phyloP scores from a whole-genome alignment of 2,888 invertebrate species.

The Melanostoma scalare region DNA sequence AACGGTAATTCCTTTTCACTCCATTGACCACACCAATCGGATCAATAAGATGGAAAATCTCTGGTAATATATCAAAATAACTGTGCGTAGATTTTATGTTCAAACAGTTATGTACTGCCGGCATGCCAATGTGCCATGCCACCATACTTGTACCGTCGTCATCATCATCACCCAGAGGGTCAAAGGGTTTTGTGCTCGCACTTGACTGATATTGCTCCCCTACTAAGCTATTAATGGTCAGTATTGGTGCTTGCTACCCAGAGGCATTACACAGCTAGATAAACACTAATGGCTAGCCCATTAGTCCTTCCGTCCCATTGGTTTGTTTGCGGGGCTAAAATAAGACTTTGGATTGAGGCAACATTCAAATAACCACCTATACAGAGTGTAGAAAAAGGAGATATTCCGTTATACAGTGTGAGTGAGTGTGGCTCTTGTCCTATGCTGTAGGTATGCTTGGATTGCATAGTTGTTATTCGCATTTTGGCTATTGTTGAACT shows the following conservation, averaged over 20 bases:
- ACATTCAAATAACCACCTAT: conserved; percentile 34
- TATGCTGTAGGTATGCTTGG: background rate
- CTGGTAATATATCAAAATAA: conserved; percentile 81
- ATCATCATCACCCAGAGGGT: conserved; percentile 19
- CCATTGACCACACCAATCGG: conserved; percentile 76
- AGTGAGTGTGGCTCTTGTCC: background rate
- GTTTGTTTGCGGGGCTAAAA: conserved; percentile 49
- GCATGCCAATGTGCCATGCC: conserved; percentile 2
- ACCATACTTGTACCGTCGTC: background rate
- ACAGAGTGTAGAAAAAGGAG: conserved; percentile 5
- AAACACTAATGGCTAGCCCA: conserved; percentile 68
- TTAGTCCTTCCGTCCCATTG: conserved; percentile 70
- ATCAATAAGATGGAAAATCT: conserved; percentile 81
- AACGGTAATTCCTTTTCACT: conserved; percentile 25
- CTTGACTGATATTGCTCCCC: conserved; percentile 45
- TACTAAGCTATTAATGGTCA: conserved; percentile 31
- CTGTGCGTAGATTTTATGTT: conserved; percentile 63
- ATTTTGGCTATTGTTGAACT: conserved; percentile 35
- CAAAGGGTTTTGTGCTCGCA: conserved; percentile 42
- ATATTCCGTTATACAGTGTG: conserved; percentile 16
- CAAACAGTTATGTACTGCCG: conserved; percentile 1
- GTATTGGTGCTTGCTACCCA: conserved; percentile 19
- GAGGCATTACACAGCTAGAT: conserved; percentile 69
- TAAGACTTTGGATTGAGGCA: conserved; percentile 30
- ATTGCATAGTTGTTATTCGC: conserved; percentile 33